A percentile compares a stretch with the other conserved stretches of the same genome.
These are phyloP conservation scores for Muscicapa striata DNA, from an alignment of 2,797 vertebrate genomes.

Conservation along the genomic window DNA sequence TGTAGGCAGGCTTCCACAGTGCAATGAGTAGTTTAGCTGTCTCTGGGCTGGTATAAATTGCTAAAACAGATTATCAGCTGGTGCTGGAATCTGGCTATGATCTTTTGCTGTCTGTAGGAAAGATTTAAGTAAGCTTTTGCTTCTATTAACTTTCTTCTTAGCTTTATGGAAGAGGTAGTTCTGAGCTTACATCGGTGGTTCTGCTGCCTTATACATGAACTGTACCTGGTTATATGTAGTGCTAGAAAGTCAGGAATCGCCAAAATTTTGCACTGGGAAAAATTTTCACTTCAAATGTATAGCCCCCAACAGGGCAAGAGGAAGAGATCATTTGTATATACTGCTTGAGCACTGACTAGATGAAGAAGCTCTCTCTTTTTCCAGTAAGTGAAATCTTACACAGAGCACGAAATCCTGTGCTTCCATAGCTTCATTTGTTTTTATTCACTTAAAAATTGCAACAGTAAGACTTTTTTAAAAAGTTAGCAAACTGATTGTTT, in stretches of 20 bases:
- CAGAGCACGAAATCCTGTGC: constrained; percentile 37
- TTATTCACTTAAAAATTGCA: constrained; percentile 48
- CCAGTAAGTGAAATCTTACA: constrained; percentile 6
- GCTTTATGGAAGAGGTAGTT: constrained; percentile 20
- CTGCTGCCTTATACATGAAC: constrained; percentile 55
- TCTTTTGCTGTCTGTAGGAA: background rate
- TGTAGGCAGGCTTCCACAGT: constrained; percentile 10
- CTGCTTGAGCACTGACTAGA: constrained; percentile 33
- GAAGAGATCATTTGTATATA: constrained; percentile 27
- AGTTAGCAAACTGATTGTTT: constrained; percentile 60
- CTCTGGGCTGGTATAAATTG: constrained; percentile 46
- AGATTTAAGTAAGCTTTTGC: constrained; percentile 17
- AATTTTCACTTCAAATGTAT: background rate
- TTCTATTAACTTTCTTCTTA: background rate
- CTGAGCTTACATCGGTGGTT: background rate
- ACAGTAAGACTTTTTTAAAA: constrained; percentile 62
- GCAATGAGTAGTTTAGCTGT: constrained; percentile 33
- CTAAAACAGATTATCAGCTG: constrained; percentile 24
- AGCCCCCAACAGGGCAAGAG: background rate
- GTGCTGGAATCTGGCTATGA: constrained; percentile 27
- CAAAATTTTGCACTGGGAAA: constrained; percentile 23
- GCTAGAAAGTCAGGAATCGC: constrained; percentile 31
- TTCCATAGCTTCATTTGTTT: constrained; percentile 56
- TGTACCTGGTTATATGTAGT: background rate
- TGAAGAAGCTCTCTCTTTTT: constrained; percentile 40